phyloP scores from a whole-genome alignment of 2,113 vertebrate genomes.

The Uria lomvia region DNA sequence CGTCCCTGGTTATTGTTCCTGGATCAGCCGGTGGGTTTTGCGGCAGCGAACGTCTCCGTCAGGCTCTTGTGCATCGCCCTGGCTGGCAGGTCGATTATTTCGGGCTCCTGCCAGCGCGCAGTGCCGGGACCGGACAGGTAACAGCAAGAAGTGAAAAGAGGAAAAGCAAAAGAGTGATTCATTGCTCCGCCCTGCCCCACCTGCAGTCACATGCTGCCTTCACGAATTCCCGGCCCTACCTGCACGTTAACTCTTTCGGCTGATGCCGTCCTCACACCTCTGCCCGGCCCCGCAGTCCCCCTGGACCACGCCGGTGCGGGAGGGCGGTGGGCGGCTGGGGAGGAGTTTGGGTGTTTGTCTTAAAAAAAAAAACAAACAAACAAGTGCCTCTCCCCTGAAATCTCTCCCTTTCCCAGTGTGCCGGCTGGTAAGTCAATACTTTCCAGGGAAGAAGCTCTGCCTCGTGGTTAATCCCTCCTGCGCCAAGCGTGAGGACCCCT shows the following conservation, averaged over 20 bases:
- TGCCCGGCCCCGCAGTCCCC: rapidly evolving
- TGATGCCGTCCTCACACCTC: not conserved
- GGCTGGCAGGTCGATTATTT: not conserved
- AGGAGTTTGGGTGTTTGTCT: not conserved
- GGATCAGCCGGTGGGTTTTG: not conserved
- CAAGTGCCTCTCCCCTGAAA: rapidly evolving
- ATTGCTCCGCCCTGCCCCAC: slow-evolving; percentile 63
- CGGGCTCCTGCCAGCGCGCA: not conserved
- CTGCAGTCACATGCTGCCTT: slow-evolving; percentile 62
- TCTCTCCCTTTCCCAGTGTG: not conserved
- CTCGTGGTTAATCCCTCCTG: not conserved
- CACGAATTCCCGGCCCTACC: slow-evolving; percentile 1
- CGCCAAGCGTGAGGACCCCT: rapidly evolving
- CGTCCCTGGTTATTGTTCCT: rapidly evolving
- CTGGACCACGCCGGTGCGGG: rapidly evolving
- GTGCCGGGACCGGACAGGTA: slow-evolving; percentile 28
- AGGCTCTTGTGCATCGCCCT: not conserved
- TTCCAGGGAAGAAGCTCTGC: not conserved
- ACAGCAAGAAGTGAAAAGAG: slow-evolving; percentile 61
- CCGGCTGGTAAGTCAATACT: not conserved
- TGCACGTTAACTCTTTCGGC: not conserved
- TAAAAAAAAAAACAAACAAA: not conserved
- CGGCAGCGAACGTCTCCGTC: not conserved
- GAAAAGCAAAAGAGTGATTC: slow-evolving; percentile 54
- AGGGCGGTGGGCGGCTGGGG: not conserved